phyloP scores from a whole-genome alignment of 1,140 invertebrate species.

The Pissodes strobi region DNA sequence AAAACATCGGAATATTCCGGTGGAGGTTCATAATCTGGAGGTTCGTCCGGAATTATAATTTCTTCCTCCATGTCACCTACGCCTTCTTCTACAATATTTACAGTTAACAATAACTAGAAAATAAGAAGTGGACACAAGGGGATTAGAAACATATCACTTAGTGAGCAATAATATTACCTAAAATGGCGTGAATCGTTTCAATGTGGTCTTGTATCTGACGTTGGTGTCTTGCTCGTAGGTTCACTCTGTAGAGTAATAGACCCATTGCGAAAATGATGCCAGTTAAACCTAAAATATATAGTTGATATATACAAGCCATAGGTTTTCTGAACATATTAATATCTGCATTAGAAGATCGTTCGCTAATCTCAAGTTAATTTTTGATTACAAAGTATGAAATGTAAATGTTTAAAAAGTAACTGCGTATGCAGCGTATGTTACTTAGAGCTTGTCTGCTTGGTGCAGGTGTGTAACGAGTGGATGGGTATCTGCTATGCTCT shows the following conservation, averaged over 20 bases:
- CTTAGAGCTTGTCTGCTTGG: no score
- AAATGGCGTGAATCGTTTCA: constrained; percentile 68
- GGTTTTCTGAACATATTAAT: no score
- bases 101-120: neutral
- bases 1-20: constrained; percentile 73
- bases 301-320: no score
- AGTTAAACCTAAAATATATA: constrained; percentile 60
- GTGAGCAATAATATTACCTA: constrained; percentile 62
- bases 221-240: constrained; percentile 64
- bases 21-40: constrained; percentile 71
- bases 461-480: no score
- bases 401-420: no score
- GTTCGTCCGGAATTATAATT: constrained; percentile 63
- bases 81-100: constrained; percentile 36
- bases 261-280: constrained; percentile 67
- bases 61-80: constrained; percentile 56
- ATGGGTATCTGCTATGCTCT: no score
- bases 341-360: no score
- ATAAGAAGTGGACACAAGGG: no score
- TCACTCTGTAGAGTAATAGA: constrained; percentile 67
- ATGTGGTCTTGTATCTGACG: constrained; percentile 68
- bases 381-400: no score
- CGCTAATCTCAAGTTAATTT: no score
- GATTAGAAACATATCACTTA: no score
- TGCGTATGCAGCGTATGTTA: no score